Evolutionary conservation across 1,140 invertebrate genomes (phyloP), one percentile per base, ranked within the genome.

Genomic region (Pogonomyrmex californicus): DNA sequence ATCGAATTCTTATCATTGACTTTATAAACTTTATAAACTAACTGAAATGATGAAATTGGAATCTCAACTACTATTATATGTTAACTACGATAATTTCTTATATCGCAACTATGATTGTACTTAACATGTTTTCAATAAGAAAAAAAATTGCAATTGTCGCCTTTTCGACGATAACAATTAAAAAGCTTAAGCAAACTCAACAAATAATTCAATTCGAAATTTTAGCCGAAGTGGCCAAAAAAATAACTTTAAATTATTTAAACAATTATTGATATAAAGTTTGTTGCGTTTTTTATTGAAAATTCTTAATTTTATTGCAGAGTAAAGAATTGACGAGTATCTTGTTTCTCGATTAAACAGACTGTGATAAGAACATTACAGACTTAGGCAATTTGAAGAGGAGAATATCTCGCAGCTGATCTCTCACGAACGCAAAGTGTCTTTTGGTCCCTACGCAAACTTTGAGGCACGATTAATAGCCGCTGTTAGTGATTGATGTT

Each of bases 401-500:
- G 12, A 41, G n/a, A 60, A 62, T 81, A 70, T 68, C 65, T 78
- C 14, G 49, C n/a, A 30, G 36, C 36, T 47, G 41, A 75, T 83
- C 30, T 75, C 30, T 68, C 62, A 14, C 12, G 23, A 79, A 30
- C 17, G 30, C 79, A 47, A 73, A 60, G 41, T 82, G 63, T 71
- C 30, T 12, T 75, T 71, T 38, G n/a, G 12, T 83, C 38, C 23
- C 17, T 49, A 38, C 7, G 23, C 30, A 82, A 82, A 82, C 54
- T 44, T 47, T 60, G 54, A 36, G 30, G 41, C 33, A 60, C 51
- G 68, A 83, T 83, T 83, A 83, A 83, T 60, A 73, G 56, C 44
- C 38, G n/a, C 68, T 83, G 54, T 83, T 83, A 75, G 79, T 83
- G 68, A 83, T 83, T 75, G 79, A 83, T 83, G 79, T 75, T 83